Conservation (phyloP, 64 coral and sea anemone genomes). For the Pocillopora verrucosa region DNA sequence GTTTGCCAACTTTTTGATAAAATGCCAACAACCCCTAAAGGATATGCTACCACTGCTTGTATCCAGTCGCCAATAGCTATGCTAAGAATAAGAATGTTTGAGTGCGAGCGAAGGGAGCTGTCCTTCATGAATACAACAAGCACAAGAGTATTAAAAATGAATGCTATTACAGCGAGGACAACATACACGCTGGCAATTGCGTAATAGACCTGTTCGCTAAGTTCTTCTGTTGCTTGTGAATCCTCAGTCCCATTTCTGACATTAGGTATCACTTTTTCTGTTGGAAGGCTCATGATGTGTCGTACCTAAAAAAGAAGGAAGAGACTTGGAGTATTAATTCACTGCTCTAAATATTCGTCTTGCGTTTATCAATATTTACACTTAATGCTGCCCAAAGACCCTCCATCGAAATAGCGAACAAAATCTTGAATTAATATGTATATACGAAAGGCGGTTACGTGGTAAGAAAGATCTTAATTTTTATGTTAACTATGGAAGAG, state of each 20-base stretch:
- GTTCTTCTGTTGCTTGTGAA: neutral
- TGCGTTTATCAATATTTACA: too few species aligned
- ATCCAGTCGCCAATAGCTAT: constrained; percentile 27
- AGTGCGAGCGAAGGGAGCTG: neutral
- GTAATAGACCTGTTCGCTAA: neutral
- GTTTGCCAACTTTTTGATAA: neutral
- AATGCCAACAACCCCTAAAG: constrained; percentile 1
- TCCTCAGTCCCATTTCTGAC: neutral
- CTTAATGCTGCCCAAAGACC: too few species aligned
- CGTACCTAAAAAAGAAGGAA: too few species aligned
- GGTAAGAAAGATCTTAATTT: too few species aligned
- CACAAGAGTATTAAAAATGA: constrained; percentile 1
- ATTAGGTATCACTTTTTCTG: too few species aligned
- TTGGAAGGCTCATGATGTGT: too few species aligned
- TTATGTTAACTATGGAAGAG: too few species aligned
- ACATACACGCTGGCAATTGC: constrained; percentile 9
- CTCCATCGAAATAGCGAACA: too few species aligned
- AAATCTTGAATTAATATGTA: too few species aligned
- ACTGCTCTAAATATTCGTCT: too few species aligned
- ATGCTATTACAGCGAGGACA: neutral
- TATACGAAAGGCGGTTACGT: too few species aligned
- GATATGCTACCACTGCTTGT: constrained; percentile 6
- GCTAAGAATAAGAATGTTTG: constrained; percentile 12
- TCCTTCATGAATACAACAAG: neutral
- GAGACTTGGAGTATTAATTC: too few species aligned